phyloP scores from a whole-genome alignment of 2,888 invertebrate genomes.

The Ornithoptera alexandrae region DNA sequence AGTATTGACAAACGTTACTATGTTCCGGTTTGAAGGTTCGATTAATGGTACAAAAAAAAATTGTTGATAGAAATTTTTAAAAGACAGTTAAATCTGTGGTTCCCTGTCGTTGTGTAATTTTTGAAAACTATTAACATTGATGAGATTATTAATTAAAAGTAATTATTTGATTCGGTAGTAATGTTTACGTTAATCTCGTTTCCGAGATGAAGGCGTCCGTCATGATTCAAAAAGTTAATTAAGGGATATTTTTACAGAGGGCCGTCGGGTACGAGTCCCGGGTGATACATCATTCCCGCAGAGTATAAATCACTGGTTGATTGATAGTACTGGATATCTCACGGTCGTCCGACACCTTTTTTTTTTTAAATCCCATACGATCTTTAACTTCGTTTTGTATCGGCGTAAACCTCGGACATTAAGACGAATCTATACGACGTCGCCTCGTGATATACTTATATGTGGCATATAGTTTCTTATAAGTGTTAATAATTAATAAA shows the following conservation, averaged over 20 bases:
- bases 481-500: no score
- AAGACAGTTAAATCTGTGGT: no score
- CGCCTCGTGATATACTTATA: not conserved
- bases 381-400: constrained; percentile 66
- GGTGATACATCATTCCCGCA: constrained; percentile 71
- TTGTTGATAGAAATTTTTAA: no score
- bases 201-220: constrained; percentile 68
- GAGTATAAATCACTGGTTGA: constrained; percentile 77
- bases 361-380: constrained; percentile 70
- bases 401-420: not conserved
- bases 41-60: no score
- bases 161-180: constrained; percentile 25
- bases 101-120: no score
- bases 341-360: constrained; percentile 73
- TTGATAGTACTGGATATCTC: constrained; percentile 76
- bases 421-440: not conserved
- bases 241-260: constrained; percentile 70
- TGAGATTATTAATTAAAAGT: constrained; percentile 36
- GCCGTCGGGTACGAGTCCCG: constrained; percentile 51
- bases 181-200: constrained; percentile 36
- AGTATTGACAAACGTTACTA: no score
- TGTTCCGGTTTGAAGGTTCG: no score
- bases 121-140: no score
- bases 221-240: constrained; percentile 78
- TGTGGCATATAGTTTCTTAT: not conserved